Evolutionary conservation across 2,888 invertebrate species (phyloP), one percentile per base, ranked within the genome.

Genomic region (Meloe dianella): DNA sequence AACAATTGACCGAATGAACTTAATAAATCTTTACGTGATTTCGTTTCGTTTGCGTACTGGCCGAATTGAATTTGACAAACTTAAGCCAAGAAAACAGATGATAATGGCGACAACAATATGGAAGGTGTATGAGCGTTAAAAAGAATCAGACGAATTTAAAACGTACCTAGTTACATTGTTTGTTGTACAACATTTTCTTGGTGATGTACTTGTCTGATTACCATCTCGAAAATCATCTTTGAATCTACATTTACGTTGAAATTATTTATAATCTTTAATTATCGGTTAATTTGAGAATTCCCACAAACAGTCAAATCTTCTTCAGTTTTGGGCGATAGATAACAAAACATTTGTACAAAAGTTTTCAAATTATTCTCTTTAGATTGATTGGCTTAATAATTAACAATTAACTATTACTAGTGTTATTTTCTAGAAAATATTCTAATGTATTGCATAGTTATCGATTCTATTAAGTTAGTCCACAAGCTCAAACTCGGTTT

Each of bases 121-220:
- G 79, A 78, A 77, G 75, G 63, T 66, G 73, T 67, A 69, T 64
- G 75, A 77, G 78, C 78, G 76, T 77, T 78, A 8, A 51, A 14
- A 78, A 78, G n/a, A 79, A 79, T 73, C 76, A 68, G 66, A 75
- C 75, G 79, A 79, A 79, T 78, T 79, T 78, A 76, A 79, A 78
- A 78, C 75, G 75, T 68, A n/a, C n/a, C n/a, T n/a, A 70, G 72
- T 72, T 67, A 73, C 73, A 70, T 73, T 73, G 77, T 71, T 20
- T 61, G 68, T 67, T 67, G 60, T 57, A 54, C 35, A 41, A 57
- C 47, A 51, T 65, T 62, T 35, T 58, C 17, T 59, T n/a, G 57
- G 65, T 41, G 54, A 24, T 54, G 54, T 54, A 54, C 54, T 54
- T 54, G 54, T 54, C 54, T 24, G 54, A 54, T 54, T 54, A 24